These are phyloP conservation scores for Aphis gossypii DNA, from an alignment of 1,140 invertebrate species.

Conservation along the genomic window DNA sequence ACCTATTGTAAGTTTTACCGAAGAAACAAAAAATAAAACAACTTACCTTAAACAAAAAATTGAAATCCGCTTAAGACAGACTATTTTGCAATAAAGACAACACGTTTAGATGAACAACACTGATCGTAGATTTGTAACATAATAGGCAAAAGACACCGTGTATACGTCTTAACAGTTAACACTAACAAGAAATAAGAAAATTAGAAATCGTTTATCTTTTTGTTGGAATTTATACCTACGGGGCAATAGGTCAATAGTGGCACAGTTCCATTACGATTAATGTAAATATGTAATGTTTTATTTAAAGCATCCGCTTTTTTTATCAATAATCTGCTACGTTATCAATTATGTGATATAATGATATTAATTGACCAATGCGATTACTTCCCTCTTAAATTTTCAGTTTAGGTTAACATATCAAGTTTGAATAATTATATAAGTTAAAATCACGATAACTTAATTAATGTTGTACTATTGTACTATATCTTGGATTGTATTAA, in stretches of 20 bases:
- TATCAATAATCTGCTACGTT: not conserved
- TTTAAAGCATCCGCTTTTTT: not conserved
- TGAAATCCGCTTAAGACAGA: not conserved
- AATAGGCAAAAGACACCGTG: not conserved
- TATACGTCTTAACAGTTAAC: not conserved
- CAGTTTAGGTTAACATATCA: not conserved
- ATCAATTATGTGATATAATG: not conserved
- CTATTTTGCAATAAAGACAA: not conserved
- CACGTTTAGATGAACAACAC: not conserved
- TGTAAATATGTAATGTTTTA: not conserved
- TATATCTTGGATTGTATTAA: no score
- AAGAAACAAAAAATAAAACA: not conserved
- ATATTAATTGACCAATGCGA: not conserved
- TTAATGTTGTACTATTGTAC: no score
- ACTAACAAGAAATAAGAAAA: not conserved
- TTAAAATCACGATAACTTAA: no score
- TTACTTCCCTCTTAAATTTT: not conserved
- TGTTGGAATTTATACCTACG: conserved; percentile 14
- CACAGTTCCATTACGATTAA: not conserved
- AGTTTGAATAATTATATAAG: no score
- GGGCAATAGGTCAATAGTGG: conserved; percentile 16
- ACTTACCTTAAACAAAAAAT: not conserved
- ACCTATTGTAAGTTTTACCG: not conserved
- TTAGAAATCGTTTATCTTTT: conserved; percentile 36
- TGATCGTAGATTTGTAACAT: not conserved